Conservation (phyloP, 2,797 vertebrate genomes). For the Anguilla obscura region DNA sequence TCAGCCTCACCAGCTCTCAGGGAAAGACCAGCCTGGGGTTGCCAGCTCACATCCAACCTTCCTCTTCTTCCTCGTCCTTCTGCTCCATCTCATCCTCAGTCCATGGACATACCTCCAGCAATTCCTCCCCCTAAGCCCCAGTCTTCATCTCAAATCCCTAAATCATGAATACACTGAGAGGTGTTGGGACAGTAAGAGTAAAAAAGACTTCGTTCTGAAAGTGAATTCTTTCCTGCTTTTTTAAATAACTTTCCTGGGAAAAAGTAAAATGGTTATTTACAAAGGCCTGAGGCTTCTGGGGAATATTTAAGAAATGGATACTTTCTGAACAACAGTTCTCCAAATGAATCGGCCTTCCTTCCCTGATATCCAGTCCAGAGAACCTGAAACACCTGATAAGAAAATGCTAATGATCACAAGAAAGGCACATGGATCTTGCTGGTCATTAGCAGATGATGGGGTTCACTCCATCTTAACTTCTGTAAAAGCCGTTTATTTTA, state of each 20-base stretch:
- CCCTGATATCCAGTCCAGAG: neutral
- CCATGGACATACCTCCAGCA: constrained; percentile 57
- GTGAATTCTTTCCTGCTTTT: constrained; percentile 37
- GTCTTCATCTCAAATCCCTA: constrained; percentile 36
- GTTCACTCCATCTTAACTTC: constrained; percentile 3
- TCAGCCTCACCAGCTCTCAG: constrained; percentile 66
- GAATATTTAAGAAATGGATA: neutral
- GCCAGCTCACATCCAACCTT: constrained; percentile 63
- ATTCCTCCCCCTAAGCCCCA: constrained; percentile 35
- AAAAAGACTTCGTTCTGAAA: constrained; percentile 39
- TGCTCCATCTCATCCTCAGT: constrained; percentile 68
- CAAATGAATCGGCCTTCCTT: neutral
- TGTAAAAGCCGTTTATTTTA: constrained; percentile 22
- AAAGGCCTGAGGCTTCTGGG: neutral
- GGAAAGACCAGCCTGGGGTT: constrained; percentile 66
- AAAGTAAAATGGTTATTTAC: constrained; percentile 10
- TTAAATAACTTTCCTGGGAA: constrained; percentile 39
- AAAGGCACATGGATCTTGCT: constrained; percentile 9
- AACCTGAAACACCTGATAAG: constrained; percentile 19
- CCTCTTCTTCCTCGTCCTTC: constrained; percentile 57
- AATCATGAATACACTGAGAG: constrained; percentile 41
- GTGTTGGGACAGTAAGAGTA: constrained; percentile 20
- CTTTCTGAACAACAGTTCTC: constrained; percentile 7
- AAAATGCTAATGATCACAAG: constrained; percentile 24
- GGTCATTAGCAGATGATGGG: constrained; percentile 10